These are phyloP conservation scores for Periophthalmus magnuspinnatus DNA, from an alignment of 2,797 vertebrate genomes.

Conservation along the genomic window DNA sequence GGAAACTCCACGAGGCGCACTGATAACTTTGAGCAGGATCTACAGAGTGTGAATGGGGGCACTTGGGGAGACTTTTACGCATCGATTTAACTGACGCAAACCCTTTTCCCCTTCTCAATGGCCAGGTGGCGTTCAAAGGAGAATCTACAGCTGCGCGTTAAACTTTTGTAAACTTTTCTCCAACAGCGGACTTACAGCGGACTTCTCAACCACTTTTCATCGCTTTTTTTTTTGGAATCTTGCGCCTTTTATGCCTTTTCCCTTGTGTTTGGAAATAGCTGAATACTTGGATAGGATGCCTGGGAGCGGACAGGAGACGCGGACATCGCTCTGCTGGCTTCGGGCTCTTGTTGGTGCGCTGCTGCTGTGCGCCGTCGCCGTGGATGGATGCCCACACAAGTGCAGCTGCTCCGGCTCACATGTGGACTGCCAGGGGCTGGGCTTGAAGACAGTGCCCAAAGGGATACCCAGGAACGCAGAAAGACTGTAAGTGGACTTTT, in stretches of 20 bases:
- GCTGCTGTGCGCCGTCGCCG: slow-evolving; percentile 65
- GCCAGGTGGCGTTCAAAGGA: slow-evolving; percentile 46
- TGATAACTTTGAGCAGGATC: slow-evolving; percentile 36
- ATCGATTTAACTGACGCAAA: slow-evolving; percentile 47
- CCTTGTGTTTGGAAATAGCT: slow-evolving; percentile 34
- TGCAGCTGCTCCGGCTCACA: slow-evolving; percentile 95
- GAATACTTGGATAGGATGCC: slow-evolving; percentile 65
- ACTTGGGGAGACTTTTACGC: slow-evolving; percentile 58
- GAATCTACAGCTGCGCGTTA: slow-evolving; percentile 25
- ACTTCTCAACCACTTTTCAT: neutral
- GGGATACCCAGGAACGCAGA: slow-evolving; percentile 93
- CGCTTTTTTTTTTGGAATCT: slow-evolving; percentile 23
- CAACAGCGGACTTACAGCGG: slow-evolving; percentile 30
- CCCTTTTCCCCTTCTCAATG: slow-evolving; percentile 38
- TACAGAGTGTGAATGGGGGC: slow-evolving; percentile 50
- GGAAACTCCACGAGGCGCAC: slow-evolving; percentile 42
- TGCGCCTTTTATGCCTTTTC: slow-evolving; percentile 27
- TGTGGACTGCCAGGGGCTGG: slow-evolving; percentile 96
- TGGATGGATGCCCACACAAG: slow-evolving; percentile 90
- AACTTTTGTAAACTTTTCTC: slow-evolving; percentile 54
- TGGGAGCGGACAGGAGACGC: slow-evolving; percentile 55
- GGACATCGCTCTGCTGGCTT: slow-evolving; percentile 58
- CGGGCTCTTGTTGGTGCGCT: slow-evolving; percentile 59
- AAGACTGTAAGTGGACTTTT: slow-evolving; percentile 86
- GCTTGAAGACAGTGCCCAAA: slow-evolving; percentile 87